phyloP scores from a whole-genome alignment of 2,888 invertebrate genomes.

The Rhagonycha lutea region DNA sequence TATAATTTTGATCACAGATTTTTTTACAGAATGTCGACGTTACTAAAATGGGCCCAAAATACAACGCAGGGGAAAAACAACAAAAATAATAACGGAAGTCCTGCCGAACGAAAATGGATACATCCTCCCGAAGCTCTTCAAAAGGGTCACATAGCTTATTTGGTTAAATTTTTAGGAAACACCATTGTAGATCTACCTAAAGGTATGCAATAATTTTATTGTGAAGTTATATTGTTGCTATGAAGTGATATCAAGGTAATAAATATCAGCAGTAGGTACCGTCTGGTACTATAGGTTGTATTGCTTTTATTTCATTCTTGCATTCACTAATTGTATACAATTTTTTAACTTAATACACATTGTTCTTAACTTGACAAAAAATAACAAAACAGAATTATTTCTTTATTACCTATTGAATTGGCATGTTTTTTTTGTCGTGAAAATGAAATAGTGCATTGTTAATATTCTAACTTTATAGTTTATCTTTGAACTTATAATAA shows the following conservation, averaged over 20 bases:
- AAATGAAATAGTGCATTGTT: not conserved
- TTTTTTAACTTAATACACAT: not conserved
- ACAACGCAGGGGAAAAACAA: conserved; percentile 53
- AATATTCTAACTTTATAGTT: not conserved
- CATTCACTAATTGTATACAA: not conserved
- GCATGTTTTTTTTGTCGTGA: not conserved
- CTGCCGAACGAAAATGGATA: conserved; percentile 75
- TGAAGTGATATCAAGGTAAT: not conserved
- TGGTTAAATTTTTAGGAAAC: conserved; percentile 96
- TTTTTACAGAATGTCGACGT: conserved; percentile 53
- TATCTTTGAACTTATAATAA: not conserved
- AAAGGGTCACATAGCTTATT: conserved; percentile 94
- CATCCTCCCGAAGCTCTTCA: conserved; percentile 92
- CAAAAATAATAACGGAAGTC: conserved; percentile 44
- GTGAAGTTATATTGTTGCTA: not conserved
- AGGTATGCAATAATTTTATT: conserved; percentile 53
- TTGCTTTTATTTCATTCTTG: not conserved
- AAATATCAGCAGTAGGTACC: not conserved
- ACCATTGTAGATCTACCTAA: conserved; percentile 95
- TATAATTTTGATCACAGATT: not conserved
- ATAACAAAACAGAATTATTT: not conserved
- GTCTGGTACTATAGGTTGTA: not conserved
- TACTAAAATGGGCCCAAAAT: conserved; percentile 56
- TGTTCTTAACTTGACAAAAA: not conserved
- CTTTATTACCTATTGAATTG: not conserved